These are phyloP conservation scores for Mystacides longicornis DNA, from an alignment of 2,888 invertebrate species.

Conservation along the genomic window DNA sequence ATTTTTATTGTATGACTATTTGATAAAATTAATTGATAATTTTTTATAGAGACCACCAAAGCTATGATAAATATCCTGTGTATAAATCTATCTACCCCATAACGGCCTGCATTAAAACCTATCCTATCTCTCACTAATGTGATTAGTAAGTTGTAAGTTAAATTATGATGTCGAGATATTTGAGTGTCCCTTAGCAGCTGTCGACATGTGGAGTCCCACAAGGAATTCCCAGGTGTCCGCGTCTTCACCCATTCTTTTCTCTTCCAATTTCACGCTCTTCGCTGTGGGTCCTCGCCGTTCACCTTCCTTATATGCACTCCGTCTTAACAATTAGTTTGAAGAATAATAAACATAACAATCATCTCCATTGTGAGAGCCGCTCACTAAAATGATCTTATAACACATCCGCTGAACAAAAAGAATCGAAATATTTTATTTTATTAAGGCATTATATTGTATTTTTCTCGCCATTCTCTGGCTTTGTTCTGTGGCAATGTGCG, in stretches of 20 bases:
- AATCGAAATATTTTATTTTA: conserved; percentile 9
- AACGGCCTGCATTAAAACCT: too few relatives aligned
- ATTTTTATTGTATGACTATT: too few relatives aligned
- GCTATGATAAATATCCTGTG: too few relatives aligned
- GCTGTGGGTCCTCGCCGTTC: conserved; percentile 21
- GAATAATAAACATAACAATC: conserved; percentile 19
- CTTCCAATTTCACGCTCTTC: conserved; percentile 25
- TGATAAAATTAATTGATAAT: too few relatives aligned
- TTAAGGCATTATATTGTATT: conserved; percentile 5
- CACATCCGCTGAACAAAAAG: conserved; percentile 15
- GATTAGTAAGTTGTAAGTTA: too few relatives aligned
- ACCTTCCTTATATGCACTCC: conserved; percentile 1
- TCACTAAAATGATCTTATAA: conserved; percentile 7
- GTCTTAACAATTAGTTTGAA: conserved; percentile 20
- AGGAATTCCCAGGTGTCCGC: conserved; percentile 23
- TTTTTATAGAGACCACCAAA: too few relatives aligned
- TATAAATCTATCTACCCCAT: too few relatives aligned
- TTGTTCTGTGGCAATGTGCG: conserved; percentile 10
- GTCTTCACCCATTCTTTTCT: conserved; percentile 20
- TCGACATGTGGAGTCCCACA: conserved; percentile 22
- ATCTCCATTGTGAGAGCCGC: background rate
- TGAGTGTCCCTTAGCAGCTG: conserved; percentile 16
- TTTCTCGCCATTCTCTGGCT: conserved; percentile 1
- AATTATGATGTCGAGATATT: too few relatives aligned
- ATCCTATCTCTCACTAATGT: too few relatives aligned